These are phyloP conservation scores for Drosophila peninsularis DNA, from an alignment of 2,888 invertebrate genomes.

Conservation along the genomic window DNA sequence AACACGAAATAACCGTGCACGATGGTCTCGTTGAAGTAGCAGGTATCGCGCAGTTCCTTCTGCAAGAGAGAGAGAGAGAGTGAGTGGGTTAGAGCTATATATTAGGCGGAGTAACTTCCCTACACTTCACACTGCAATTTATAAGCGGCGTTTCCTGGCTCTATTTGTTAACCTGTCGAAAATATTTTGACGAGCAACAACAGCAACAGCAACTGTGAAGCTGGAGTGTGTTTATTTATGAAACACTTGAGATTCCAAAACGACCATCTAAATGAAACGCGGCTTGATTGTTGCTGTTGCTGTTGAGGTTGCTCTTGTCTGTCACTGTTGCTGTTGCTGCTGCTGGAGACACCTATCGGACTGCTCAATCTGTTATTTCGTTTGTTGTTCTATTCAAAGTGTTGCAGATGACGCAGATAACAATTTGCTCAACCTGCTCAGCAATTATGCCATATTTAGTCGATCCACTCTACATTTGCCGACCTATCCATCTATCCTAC, in stretches of 20 bases:
- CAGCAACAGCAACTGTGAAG: conserved; percentile 29
- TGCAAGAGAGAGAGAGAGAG: conserved; percentile 49
- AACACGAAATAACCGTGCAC: conserved; percentile 84
- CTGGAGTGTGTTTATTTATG: conserved; percentile 77
- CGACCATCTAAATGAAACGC: conserved; percentile 64
- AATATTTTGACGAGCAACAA: conserved; percentile 51
- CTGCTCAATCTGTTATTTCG: conserved; percentile 30
- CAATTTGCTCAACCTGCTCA: conserved; percentile 20
- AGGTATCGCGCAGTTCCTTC: conserved; percentile 84
- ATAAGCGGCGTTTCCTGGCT: conserved; percentile 68
- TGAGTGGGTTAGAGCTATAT: not conserved
- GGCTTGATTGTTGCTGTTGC: conserved; percentile 51
- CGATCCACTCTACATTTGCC: conserved; percentile 26
- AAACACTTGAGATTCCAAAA: conserved; percentile 77
- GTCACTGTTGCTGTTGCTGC: conserved; percentile 26
- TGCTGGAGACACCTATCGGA: conserved; percentile 34
- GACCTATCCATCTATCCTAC: not conserved
- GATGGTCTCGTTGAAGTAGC: conserved; percentile 85
- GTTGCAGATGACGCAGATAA: conserved; percentile 68
- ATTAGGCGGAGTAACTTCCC: conserved; percentile 3
- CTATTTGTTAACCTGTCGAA: conserved; percentile 43
- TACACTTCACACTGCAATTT: conserved; percentile 62
- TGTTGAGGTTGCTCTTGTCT: not conserved
- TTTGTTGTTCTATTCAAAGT: conserved; percentile 44
- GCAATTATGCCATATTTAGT: conserved; percentile 64